phyloP scores from a whole-genome alignment of 2,113 vertebrate genomes.

The Gymnogyps californianus region DNA sequence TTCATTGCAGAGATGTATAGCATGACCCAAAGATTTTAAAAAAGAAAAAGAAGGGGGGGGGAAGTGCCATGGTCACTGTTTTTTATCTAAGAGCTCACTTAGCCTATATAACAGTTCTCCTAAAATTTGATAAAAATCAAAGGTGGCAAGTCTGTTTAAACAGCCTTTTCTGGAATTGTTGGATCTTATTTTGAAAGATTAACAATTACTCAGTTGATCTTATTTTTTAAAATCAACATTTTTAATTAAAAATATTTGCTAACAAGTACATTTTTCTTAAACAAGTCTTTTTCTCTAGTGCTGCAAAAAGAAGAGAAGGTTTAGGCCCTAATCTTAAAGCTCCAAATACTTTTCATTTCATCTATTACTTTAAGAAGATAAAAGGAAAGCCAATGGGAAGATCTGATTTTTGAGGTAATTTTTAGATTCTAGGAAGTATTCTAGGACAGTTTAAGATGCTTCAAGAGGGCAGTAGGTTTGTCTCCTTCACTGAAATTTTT shows the following conservation, averaged over 20 bases:
- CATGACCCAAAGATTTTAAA: not conserved
- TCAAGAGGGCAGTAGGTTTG: not conserved
- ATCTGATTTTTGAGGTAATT: not conserved
- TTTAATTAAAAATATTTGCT: not conserved
- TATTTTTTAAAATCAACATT: not conserved
- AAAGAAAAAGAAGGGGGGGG: accelerated
- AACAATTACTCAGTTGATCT: not conserved
- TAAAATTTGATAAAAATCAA: not conserved
- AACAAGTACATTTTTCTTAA: not conserved
- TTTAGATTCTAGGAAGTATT: not conserved
- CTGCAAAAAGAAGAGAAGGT: not conserved
- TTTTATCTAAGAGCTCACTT: not conserved
- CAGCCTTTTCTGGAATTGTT: not conserved
- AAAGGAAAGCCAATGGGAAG: not conserved
- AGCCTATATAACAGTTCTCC: not conserved
- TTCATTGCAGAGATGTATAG: not conserved
- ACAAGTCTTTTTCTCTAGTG: not conserved
- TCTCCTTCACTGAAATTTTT: not conserved
- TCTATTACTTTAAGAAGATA: not conserved
- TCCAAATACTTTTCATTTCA: not conserved
- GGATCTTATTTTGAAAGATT: not conserved
- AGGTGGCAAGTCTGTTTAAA: not conserved
- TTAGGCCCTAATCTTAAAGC: not conserved
- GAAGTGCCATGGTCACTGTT: not conserved
- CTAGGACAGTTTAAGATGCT: not conserved